Base-by-base conservation (phyloP, 2,888 invertebrate genomes). In the Schizotus pectinicornis region DNA sequence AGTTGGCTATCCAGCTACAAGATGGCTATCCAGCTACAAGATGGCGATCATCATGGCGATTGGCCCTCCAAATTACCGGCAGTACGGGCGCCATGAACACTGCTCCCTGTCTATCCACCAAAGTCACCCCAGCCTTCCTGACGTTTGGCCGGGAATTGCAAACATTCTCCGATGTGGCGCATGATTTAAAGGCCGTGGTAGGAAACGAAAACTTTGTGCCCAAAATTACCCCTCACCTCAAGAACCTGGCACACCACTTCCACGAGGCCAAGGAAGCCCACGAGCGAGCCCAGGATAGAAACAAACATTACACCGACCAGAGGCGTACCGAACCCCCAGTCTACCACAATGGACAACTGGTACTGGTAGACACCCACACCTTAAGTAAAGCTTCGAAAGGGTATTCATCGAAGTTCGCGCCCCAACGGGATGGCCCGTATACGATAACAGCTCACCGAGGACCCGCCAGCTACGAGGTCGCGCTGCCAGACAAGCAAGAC, bases 81-180 rank as follows among this genome's bases (percentile, higher is more conserved):
- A 5, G 72, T 77, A 0, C 59, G 78, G 0, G 80, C 48, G 74
- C 77, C 0, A 75, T 79, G 70, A 80, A 79, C 38, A 71, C 75
- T 0, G 67, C 70, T 1, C 34, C 11, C 8, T 70, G 70, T 31
- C 55, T 65, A 33, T 54, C 62, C 2, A 77, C 76, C 1, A 69
- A 72, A 1, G 65, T 59, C 30, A 64, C 74, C 1, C 65, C 77
- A 2, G 76, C 77, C 0, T 77, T 65, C 34, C 39, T 77, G 1
- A 77, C 74, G 3, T 68, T 68, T 8, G 77, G 70, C 0, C 50
- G 76, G 43, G 75, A 77, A 51, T 39, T 77, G 0, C 54, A 75
- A 13, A 68, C 69, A 0, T 53, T 67, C 0, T 66, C 68, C 55
- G 77, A 77, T 30, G 65, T 68, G 6, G 34, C 59, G 5, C 61